Percentiles rank a stretch among this genome's conserved stretches.
phyloP scores from a whole-genome alignment of 2,113 vertebrate species.

The Penelope pileata region DNA sequence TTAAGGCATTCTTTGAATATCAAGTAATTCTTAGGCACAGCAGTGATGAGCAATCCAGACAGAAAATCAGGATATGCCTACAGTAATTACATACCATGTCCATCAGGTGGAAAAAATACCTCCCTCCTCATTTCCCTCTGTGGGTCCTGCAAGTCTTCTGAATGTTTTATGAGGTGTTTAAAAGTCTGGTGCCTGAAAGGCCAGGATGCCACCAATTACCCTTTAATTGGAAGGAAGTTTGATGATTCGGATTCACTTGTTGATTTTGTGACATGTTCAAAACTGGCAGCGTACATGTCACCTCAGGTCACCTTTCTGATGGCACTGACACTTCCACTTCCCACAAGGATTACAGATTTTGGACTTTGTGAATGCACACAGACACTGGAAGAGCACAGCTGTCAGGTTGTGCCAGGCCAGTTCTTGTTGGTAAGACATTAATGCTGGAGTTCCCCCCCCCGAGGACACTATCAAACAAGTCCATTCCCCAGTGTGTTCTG shows the following conservation, averaged over 20 bases:
- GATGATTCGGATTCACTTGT: neutral
- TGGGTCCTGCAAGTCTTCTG: neutral
- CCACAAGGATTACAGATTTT: neutral
- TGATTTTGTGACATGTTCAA: neutral
- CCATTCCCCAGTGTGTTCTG: neutral
- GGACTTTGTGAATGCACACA: neutral
- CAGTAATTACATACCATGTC: neutral
- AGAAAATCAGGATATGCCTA: neutral
- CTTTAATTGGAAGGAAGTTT: neutral
- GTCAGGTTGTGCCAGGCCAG: neutral
- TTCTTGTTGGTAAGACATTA: neutral
- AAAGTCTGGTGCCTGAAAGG: conserved; percentile 12
- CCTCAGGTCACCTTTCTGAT: neutral
- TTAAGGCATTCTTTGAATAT: conserved; percentile 3
- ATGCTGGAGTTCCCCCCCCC: neutral
- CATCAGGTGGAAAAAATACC: neutral
- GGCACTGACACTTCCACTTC: neutral
- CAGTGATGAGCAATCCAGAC: neutral
- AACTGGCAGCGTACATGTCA: accelerated
- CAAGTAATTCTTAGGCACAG: conserved; percentile 31
- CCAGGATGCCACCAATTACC: neutral
- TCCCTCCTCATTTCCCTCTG: neutral
- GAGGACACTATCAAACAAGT: neutral
- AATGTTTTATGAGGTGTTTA: neutral
- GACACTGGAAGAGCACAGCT: neutral